A percentile compares a stretch with the other conserved stretches of the same genome.
These are phyloP conservation scores for Ophion ventricosus DNA, from an alignment of 2,888 invertebrate species.

Conservation along the genomic window DNA sequence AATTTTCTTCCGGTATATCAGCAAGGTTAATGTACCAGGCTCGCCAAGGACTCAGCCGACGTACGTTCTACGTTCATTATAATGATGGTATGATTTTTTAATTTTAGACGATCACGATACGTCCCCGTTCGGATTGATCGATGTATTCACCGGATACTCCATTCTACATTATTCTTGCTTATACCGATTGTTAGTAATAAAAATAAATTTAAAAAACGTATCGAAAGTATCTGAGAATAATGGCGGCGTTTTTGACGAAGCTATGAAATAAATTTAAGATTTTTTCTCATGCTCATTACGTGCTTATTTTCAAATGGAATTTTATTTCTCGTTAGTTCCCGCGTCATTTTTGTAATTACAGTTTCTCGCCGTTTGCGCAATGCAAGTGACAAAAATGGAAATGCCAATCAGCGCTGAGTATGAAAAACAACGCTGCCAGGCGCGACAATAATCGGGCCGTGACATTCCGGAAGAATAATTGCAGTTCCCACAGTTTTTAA, in stretches of 20 bases:
- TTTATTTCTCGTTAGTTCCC: not conserved
- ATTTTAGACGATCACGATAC: conserved; percentile 3
- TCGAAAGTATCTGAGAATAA: not conserved
- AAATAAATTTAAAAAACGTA: no score
- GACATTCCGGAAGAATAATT: not conserved
- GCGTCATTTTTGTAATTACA: not conserved
- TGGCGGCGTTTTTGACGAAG: not conserved
- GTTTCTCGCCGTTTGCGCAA: not conserved
- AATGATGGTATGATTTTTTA: conserved; percentile 40
- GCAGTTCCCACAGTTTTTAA: not conserved
- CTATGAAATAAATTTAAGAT: not conserved
- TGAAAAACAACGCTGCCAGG: not conserved
- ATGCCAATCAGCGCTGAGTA: not conserved
- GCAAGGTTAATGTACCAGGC: conserved; percentile 63
- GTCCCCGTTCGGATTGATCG: not conserved
- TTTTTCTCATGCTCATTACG: not conserved
- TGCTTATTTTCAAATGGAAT: not conserved
- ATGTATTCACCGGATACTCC: not conserved
- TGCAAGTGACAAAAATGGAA: not conserved
- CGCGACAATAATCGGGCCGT: not conserved
- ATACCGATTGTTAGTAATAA: not conserved
- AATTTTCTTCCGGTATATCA: conserved; percentile 64
- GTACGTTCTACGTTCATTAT: conserved; percentile 44
- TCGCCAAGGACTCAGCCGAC: conserved; percentile 55
- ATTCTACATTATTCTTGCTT: not conserved